phyloP scores from a whole-genome alignment of 2,113 vertebrate species.

The Casuarius casuarius region DNA sequence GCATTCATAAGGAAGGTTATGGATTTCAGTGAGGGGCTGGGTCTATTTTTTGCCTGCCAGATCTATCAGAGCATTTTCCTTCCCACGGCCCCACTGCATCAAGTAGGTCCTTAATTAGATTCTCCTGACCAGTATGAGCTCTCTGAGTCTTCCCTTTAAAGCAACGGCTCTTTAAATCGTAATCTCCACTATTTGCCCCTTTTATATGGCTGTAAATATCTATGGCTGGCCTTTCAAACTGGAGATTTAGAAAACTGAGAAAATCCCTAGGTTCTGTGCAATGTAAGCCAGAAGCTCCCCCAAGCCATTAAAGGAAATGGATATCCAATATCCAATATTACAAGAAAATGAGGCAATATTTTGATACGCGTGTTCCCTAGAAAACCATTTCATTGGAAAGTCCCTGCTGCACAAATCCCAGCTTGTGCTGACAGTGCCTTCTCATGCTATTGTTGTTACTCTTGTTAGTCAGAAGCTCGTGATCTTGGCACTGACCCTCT shows the following conservation, averaged over 20 bases:
- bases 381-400: neutral
- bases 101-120: conserved; percentile 38
- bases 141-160: neutral
- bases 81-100: neutral
- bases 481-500: neutral
- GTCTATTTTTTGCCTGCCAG: neutral
- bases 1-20: neutral
- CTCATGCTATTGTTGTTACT: neutral
- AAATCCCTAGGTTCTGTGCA: conserved; percentile 34
- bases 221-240: conserved; percentile 30
- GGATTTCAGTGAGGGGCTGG: neutral
- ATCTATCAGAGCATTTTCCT: neutral
- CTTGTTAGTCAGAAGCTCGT: neutral
- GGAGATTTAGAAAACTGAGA: conserved; percentile 37
- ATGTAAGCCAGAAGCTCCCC: neutral
- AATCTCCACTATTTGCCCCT: conserved; percentile 6
- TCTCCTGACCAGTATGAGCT: neutral
- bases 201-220: conserved; percentile 35
- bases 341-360: neutral
- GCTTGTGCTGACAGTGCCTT: neutral
- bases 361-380: conserved; percentile 18
- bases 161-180: conserved; percentile 5
- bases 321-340: neutral
- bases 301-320: neutral
- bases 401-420: neutral